Evolutionary conservation across 1,140 invertebrate species (phyloP), one percentile per base, ranked within the genome.

Genomic region (Ladona fulva): DNA sequence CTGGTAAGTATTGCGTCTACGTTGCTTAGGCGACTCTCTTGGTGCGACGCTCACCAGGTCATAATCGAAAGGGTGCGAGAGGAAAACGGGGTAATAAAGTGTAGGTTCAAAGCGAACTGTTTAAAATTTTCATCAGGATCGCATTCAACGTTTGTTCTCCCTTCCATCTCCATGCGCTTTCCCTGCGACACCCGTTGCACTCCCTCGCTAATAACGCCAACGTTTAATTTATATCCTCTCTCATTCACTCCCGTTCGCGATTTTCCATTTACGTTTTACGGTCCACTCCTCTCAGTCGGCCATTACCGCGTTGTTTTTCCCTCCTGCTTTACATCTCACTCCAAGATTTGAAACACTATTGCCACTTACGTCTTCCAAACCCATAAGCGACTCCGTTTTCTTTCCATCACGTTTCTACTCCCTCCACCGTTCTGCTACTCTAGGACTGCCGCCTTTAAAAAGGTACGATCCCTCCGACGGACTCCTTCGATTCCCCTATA

Each of bases 221-320:
- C 3, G 16, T 22, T 22, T 66, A 66, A 66, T 19, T 66, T 66
- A 66, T 19, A 19, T 19, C 44, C 44, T 19, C 19, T 19, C 19
- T 52, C 19, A 52, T 19, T 52, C 44, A 52, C 44, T 52, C 19
- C 10, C 52, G 14, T 66, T 66, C 52, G 3, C 52, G 52, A 66
- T 66, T 66, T 66, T 66, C 52, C 52, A 66, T 66, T 66, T 66
- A 16, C 52, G n/a, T 66, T 66, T 66, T 66, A 66, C n/a, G n/a
- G 44, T 52, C 44, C 44, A 52, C 44, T 52, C 44, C n/a, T 52
- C 19, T 52, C 44, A 66, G 52, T 19, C 52, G 5, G 3, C n/a
- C 52, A 66, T 66, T 66, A 66, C 52, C 52, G 16, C 5, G 52
- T 66, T 66, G n/a, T 66, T 6, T 66, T 66, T 66, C 14, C 52